A percentile compares a stretch with the other conserved stretches of the same genome.
These are phyloP conservation scores for Ethmia dodecea DNA, from an alignment of 2,888 invertebrate genomes.

Conservation along the genomic window DNA sequence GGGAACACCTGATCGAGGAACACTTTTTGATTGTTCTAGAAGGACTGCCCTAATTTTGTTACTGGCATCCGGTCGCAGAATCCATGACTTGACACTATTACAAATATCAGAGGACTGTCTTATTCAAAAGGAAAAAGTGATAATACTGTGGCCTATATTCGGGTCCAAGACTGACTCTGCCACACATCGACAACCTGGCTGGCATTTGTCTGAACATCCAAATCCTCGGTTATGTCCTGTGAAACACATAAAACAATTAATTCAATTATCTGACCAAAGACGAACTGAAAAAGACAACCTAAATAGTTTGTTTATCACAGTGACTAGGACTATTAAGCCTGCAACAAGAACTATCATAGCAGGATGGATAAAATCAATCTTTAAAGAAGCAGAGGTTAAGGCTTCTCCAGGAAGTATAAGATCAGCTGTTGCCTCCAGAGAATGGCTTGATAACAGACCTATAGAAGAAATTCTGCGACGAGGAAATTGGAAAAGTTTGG, in stretches of 20 bases:
- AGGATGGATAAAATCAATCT: background rate
- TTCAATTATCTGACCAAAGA: background rate
- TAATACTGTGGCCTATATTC: conserved; percentile 3
- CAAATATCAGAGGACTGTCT: background rate
- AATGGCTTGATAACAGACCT: background rate
- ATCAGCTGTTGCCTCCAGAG: background rate
- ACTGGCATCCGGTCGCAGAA: conserved; percentile 1
- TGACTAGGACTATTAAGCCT: background rate
- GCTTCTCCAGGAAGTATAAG: background rate
- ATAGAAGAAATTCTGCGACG: background rate
- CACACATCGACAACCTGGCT: background rate
- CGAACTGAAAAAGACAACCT: background rate
- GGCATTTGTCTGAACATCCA: background rate
- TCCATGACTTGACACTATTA: conserved; percentile 3
- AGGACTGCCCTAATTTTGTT: background rate
- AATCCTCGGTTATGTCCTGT: background rate
- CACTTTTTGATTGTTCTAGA: background rate
- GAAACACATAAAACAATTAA: background rate
- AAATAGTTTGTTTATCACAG: background rate
- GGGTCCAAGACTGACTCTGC: conserved; percentile 3
- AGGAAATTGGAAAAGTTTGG: background rate
- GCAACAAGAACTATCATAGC: background rate
- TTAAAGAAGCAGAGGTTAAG: background rate
- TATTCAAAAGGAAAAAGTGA: background rate
- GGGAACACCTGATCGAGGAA: too few relatives aligned